Evolutionary conservation across 2,113 vertebrate species (phyloP).

Genomic region (Lycaon pictus): DNA sequence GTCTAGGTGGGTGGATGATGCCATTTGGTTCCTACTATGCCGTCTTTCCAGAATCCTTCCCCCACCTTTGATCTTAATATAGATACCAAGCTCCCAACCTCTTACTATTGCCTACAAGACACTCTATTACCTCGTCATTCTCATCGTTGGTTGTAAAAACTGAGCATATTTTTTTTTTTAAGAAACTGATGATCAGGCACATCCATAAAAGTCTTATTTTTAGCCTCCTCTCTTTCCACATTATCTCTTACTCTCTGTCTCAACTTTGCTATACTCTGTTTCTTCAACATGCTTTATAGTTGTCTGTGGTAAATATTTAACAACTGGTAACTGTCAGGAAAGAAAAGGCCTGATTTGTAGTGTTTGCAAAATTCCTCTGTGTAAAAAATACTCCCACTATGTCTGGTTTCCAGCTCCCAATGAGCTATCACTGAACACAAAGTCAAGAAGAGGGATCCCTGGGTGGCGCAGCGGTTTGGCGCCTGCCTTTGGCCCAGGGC

Average conservation of each 20-base stretch:
- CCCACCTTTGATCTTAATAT: not conserved
- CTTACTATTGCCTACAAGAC: not conserved
- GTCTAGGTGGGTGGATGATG: not conserved
- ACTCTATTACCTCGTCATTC: not conserved
- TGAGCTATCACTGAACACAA: not conserved
- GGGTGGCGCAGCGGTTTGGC: too few relatives aligned
- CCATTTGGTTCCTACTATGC: not conserved
- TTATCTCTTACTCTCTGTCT: not conserved
- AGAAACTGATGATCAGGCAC: not conserved
- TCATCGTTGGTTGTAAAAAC: not conserved
- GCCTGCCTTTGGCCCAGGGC: too few relatives aligned
- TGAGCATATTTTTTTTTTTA: not conserved
- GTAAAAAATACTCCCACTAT: not conserved
- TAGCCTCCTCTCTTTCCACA: not conserved
- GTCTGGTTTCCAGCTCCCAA: not conserved
- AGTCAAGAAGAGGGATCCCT: too few relatives aligned
- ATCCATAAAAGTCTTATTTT: not conserved
- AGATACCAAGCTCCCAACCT: not conserved
- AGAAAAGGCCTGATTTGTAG: not conserved
- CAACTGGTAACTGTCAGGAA: not conserved
- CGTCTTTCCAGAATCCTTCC: not conserved
- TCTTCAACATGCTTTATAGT: not conserved
- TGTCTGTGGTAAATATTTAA: not conserved
- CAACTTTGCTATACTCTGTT: not conserved
- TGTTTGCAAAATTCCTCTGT: not conserved